Evolutionary conservation across 2,113 vertebrate genomes (phyloP).

Genomic region (Columbina picui): DNA sequence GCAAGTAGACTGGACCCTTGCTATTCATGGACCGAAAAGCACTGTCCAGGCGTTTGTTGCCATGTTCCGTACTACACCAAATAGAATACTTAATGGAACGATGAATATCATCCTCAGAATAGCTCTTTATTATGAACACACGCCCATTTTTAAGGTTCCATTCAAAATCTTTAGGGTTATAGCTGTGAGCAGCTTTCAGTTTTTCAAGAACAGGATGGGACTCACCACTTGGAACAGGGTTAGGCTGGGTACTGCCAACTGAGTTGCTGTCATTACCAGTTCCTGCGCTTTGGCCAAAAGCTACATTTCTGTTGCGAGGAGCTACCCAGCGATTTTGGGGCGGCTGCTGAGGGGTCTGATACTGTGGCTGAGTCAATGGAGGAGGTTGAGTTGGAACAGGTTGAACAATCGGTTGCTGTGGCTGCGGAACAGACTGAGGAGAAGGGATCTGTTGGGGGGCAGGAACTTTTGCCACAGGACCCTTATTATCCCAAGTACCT

Average conservation of each 20-base stretch:
- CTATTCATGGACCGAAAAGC: conserved; percentile 90
- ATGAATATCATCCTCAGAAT: conserved; percentile 97
- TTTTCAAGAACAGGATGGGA: conserved; percentile 94
- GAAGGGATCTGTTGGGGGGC: conserved; percentile 77
- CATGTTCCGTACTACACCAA: conserved; percentile 98
- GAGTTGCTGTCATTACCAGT: conserved; percentile 71
- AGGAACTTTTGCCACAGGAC: conserved; percentile 86
- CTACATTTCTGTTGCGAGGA: conserved; percentile 89
- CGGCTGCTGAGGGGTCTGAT: conserved; percentile 86
- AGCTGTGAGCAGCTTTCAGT: conserved; percentile 94
- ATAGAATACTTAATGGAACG: conserved; percentile 99
- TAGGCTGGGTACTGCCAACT: conserved; percentile 67
- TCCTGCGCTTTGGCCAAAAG: conserved; percentile 84
- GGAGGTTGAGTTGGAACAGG: conserved; percentile 85
- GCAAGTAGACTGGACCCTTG: conserved; percentile 92
- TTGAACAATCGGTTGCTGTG: conserved; percentile 82
- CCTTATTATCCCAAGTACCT: conserved; percentile 96
- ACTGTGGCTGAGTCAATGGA: conserved; percentile 82
- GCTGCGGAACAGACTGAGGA: conserved; percentile 74
- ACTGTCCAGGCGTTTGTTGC: conserved; percentile 94
- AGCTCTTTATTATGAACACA: conserved; percentile 98
- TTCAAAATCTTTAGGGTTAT: conserved; percentile 96
- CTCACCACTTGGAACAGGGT: conserved; percentile 75
- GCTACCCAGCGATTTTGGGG: conserved; percentile 93
- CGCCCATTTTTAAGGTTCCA: conserved; percentile 95